Evolutionary conservation across 2,113 vertebrate genomes (phyloP), one percentile per base, ranked within the genome.

Genomic region (Sander lucioperca): DNA sequence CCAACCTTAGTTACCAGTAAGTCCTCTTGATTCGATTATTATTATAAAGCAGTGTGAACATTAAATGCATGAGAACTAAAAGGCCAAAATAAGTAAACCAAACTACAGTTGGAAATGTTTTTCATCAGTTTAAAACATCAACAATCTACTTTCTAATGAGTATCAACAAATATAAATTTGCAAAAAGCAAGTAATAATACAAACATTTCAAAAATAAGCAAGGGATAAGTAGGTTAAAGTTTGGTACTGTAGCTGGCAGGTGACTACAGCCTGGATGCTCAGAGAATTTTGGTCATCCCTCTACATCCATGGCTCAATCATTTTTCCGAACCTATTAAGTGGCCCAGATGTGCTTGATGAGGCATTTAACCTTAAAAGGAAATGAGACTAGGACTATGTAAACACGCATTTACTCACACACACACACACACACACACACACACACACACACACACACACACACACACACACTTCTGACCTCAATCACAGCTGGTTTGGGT

Each of bases 321-420:
- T 70, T 63, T 68, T 67, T 58, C 45, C 5, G 25, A 16, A 21
- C 39, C 6, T 39, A 19, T 61, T 71, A 80, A 80, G 79, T 79
- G 63, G 33, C 51, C 73, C 86, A 82, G 80, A 89, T 82, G 76
- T 65, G 70, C n/a, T 59, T 65, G 12, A 79, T 61, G 59, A 83
- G 54, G 64, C 39, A 68, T 86, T 84, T 83, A 65, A 73, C 91
- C 87, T 77, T 85, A 83, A 83, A 92, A 91, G 85, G 80, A 79
- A 76, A 86, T 27, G 50, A 33, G 63, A 63, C 36, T 10, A n/a
- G 39, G 33, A 63, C n/a, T 70, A 51, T 75, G 67, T 89, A 92
- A 91, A 89, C 83, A 88, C 68, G 33, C 58, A 51, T 83, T 69
- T 61, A 59, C 7, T 30, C 56, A 71, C 72, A 58, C 10, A 36